phyloP scores from a whole-genome alignment of 1,140 invertebrate species.

The Lasioglossum baleicum region DNA sequence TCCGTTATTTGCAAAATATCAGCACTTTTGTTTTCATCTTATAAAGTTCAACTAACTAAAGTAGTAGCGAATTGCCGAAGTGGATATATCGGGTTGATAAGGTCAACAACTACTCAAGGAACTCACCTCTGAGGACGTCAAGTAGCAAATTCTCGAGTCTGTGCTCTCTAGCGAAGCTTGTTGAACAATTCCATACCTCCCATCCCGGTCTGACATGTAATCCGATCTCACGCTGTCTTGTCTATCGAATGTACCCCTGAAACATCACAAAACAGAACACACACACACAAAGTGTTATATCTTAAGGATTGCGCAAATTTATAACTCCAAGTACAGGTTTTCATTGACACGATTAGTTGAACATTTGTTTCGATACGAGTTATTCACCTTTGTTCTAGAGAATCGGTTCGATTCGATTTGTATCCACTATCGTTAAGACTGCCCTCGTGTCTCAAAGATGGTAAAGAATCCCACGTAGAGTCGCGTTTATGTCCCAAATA shows the following conservation, averaged over 20 bases:
- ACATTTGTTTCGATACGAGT: no score
- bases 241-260: slow-evolving; percentile 90
- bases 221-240: slow-evolving; percentile 93
- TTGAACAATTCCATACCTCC: slow-evolving; percentile 91
- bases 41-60: no score
- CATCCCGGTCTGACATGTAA: slow-evolving; percentile 93
- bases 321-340: no score
- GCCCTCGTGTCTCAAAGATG: slow-evolving; percentile 89
- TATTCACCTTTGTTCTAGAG: slow-evolving; percentile 91
- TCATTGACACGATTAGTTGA: no score
- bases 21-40: no score
- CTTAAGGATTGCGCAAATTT: no score
- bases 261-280: slow-evolving; percentile 62
- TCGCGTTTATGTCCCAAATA: slow-evolving; percentile 83
- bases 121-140: slow-evolving; percentile 97
- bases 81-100: slow-evolving; percentile 66
- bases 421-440: slow-evolving; percentile 92
- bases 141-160: slow-evolving; percentile 94
- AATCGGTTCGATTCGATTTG: slow-evolving; percentile 91
- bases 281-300: no score
- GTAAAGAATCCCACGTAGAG: slow-evolving; percentile 91
- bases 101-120: slow-evolving; percentile 69
- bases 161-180: slow-evolving; percentile 96
- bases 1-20: no score
- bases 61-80: no score